These are phyloP conservation scores for Ectropis crepuscularia DNA, from an alignment of 2,888 invertebrate genomes.

Conservation along the genomic window DNA sequence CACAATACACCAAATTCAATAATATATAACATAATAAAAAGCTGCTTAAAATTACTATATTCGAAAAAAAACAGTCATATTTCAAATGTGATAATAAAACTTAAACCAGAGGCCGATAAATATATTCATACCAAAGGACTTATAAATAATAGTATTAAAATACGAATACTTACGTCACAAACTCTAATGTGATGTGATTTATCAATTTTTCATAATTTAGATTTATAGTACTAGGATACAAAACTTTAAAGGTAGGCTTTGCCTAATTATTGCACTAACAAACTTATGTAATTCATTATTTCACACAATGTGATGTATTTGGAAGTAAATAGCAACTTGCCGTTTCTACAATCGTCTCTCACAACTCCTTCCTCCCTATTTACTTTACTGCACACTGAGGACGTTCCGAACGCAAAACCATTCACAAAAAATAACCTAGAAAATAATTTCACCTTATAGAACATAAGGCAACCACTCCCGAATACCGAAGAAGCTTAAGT, in stretches of 20 bases:
- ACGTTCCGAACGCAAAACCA: conserved; percentile 5
- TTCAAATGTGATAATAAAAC: conserved; percentile 46
- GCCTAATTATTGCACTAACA: conserved; percentile 83
- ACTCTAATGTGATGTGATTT: conserved; percentile 51
- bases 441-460: no score
- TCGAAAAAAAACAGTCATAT: conserved; percentile 53
- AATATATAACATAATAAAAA: conserved; percentile 47
- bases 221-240: conserved; percentile 76
- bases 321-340: conserved; percentile 62
- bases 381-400: conserved; percentile 26
- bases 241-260: conserved; percentile 80
- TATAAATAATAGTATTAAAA: conserved; percentile 20
- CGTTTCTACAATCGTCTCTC: conserved; percentile 33
- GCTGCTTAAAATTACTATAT: conserved; percentile 61
- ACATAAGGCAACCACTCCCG: no score
- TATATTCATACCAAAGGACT: conserved; percentile 21
- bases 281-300: conserved; percentile 74
- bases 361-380: conserved; percentile 24
- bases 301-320: conserved; percentile 68
- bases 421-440: background rate
- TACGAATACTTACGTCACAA: conserved; percentile 35
- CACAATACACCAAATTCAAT: conserved; percentile 26
- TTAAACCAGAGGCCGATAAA: conserved; percentile 20
- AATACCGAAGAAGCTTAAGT: no score
- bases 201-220: conserved; percentile 54